Evolutionary conservation across 1,140 invertebrate genomes (phyloP).

Genomic region (Cyclina sinensis): DNA sequence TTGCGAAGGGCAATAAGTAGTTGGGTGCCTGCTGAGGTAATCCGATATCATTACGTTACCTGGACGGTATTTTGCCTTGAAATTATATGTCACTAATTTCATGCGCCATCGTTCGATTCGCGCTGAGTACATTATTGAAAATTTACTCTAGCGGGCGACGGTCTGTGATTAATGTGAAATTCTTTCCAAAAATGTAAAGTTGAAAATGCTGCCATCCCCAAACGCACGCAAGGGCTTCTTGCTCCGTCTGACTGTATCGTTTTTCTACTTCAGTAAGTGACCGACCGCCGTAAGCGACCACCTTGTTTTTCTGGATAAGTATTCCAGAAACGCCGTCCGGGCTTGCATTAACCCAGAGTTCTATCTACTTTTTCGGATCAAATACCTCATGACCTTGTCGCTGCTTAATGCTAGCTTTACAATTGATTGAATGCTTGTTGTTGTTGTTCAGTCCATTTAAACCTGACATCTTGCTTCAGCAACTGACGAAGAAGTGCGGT

Average conservation of each 20-base stretch:
- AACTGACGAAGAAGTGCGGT: slow-evolving; percentile 13
- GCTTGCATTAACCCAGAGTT: slow-evolving; percentile 69
- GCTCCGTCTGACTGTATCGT: slow-evolving; percentile 86
- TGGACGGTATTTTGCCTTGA: too few relatives aligned
- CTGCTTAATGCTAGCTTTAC: slow-evolving; percentile 47
- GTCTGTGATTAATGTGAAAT: too few relatives aligned
- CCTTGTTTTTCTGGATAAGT: slow-evolving; percentile 60
- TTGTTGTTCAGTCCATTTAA: slow-evolving; percentile 54
- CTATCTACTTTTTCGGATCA: slow-evolving; percentile 58
- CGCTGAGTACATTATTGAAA: too few relatives aligned
- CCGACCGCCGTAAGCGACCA: slow-evolving; percentile 65
- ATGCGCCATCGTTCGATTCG: too few relatives aligned
- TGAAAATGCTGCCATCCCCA: slow-evolving; percentile 85
- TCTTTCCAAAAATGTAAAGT: slow-evolving; percentile 10
- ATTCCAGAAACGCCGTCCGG: slow-evolving; percentile 56
- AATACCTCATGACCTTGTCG: slow-evolving; percentile 71
- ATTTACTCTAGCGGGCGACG: too few relatives aligned
- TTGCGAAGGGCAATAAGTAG: too few relatives aligned
- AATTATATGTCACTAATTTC: too few relatives aligned
- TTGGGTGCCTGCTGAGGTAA: too few relatives aligned
- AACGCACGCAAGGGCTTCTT: slow-evolving; percentile 85
- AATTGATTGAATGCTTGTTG: slow-evolving; percentile 42
- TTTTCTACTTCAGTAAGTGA: slow-evolving; percentile 70
- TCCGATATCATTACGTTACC: too few relatives aligned
- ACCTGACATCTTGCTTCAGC: not conserved